phyloP scores from a whole-genome alignment of 2,888 invertebrate genomes.

The Epirrhoe alternata region DNA sequence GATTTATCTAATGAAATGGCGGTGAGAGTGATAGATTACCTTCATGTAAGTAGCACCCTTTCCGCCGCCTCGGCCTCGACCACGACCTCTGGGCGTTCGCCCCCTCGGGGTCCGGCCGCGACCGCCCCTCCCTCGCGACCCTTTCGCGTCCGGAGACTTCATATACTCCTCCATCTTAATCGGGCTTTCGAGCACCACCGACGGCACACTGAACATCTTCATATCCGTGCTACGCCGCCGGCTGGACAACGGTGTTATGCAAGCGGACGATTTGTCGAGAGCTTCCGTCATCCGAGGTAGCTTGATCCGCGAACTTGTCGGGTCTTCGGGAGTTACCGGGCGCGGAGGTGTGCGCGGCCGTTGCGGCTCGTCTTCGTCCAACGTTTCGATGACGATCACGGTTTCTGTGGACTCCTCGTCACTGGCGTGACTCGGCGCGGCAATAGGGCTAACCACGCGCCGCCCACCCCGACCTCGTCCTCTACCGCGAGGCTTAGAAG shows the following conservation, averaged over 20 bases:
- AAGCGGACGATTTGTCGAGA: constrained; percentile 72
- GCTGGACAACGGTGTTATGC: constrained; percentile 69
- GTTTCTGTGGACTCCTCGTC: constrained; percentile 39
- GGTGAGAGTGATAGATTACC: constrained; percentile 41
- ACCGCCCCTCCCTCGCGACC: constrained; percentile 56
- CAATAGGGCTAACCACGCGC: constrained; percentile 47
- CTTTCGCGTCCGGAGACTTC: constrained; percentile 60
- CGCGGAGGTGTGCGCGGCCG: constrained; percentile 20
- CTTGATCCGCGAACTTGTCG: constrained; percentile 77
- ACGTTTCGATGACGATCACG: constrained; percentile 40
- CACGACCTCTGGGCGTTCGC: constrained; percentile 61
- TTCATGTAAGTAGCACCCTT: constrained; percentile 68
- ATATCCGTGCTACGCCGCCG: constrained; percentile 59
- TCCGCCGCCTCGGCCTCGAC: constrained; percentile 75
- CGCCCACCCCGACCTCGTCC: constrained; percentile 72
- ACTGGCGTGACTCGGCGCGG: constrained; percentile 36
- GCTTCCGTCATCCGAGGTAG: constrained; percentile 80
- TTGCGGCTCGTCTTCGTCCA: constrained; percentile 36
- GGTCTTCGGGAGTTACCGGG: constrained; percentile 61
- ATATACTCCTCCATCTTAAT: constrained; percentile 59
- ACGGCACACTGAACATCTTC: constrained; percentile 59
- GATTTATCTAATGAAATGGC: background rate
- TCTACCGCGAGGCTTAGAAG: constrained; percentile 69
- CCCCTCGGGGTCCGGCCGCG: constrained; percentile 49
- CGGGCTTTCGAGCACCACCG: constrained; percentile 51